Evolutionary conservation across 1,140 invertebrate genomes (phyloP), one percentile per base, ranked within the genome.

Genomic region (Saccostrea cuccullata): DNA sequence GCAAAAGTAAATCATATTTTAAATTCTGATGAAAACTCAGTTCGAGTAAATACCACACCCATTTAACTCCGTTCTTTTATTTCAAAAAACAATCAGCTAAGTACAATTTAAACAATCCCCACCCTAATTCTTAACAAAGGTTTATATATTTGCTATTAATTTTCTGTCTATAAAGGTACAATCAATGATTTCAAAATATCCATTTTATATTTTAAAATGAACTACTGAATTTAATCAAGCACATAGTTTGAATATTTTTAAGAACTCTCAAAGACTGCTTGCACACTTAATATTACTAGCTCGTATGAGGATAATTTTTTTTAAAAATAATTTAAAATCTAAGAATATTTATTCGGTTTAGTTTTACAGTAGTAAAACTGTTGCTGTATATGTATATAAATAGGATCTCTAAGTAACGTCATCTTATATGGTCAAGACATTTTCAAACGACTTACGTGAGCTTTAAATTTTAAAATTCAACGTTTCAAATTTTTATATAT

Each of bases 21-120:
- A 36, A 64, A 30, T 30, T 36, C 70, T 11, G 70, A 13, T 9
- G 70, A 15, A 77, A 26, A 77, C 70, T 26, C 70, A 77, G 70
- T 77, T 30, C 15, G 70, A 77, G 70, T 77, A 77, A 77, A 77
- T 77, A 77, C 70, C 70, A 77, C 70, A 15, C 70, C 70, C 26
- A 36, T 77, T 11, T 12, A 36, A 77, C 23, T 26, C 26, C 13
- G 23, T 36, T 17, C 70, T 36, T 5, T 17, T 36, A 30, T 77
- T 30, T 40, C 17, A 12, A 30, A 15, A n/a, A n/a, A 9, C 17
- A 30, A 77, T 30, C 15, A 13, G 23, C 30, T 73, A 15, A 77
- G 26, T 77, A 36, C 30, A 77, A 77, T 77, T 77, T 12, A 77
- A 77, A 77, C 13, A 77, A 6, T 11, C 70, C 70, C 36, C 70